Evolutionary conservation across 2,113 vertebrate genomes (phyloP).

Genomic region (Anhinga anhinga): DNA sequence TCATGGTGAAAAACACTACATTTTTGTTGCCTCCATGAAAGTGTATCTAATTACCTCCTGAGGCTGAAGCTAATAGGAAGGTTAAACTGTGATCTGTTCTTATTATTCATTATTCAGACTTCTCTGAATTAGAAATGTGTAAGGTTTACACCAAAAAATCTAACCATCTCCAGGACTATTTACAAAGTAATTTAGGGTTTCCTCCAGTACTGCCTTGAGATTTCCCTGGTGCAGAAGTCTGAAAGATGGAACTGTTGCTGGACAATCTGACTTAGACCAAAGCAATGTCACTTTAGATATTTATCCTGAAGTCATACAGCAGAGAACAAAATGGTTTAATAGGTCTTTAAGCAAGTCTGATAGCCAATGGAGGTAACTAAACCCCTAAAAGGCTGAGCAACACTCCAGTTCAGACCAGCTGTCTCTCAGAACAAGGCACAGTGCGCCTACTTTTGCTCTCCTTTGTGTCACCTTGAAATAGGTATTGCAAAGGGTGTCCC

Average conservation of each 20-base stretch:
- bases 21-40: background rate
- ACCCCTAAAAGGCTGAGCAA: background rate
- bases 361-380: background rate
- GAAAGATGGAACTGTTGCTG: background rate
- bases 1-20: background rate
- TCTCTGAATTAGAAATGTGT: background rate
- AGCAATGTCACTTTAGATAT: background rate
- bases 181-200: background rate
- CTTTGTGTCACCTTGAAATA: background rate
- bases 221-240: background rate
- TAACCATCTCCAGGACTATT: background rate
- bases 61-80: background rate
- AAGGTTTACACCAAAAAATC: background rate
- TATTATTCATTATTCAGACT: background rate
- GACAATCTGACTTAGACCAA: background rate
- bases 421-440: background rate
- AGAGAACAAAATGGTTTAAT: background rate
- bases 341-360: background rate
- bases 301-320: background rate
- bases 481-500: background rate
- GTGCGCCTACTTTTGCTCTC: background rate
- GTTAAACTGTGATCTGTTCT: conserved; percentile 1
- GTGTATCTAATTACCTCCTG: conserved; percentile 5
- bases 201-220: background rate
- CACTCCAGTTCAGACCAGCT: background rate